Base-by-base conservation (phyloP, 2,113 vertebrate genomes). In the Cricetomys ansorgei region DNA sequence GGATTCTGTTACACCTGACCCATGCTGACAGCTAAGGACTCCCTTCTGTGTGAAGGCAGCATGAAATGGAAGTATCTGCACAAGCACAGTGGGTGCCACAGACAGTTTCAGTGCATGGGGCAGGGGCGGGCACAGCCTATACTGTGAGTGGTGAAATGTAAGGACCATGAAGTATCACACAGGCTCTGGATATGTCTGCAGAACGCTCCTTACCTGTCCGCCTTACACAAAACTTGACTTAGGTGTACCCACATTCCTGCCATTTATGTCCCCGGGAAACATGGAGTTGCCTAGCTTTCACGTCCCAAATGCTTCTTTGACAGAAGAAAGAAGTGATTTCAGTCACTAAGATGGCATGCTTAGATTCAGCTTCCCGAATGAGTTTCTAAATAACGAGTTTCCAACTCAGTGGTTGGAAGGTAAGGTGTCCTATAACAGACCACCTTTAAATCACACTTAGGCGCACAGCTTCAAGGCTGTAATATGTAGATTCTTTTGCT, bases 321-420 rank as follows among this genome's bases (percentile, higher is more conserved):
- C 15, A 69, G 72, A 91, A 95, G 40, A 57, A 62, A 57, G 11
- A 92, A 77, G 5, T 79, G 65, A 15, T 69, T 53, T 90, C 64
- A 97, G 43, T n/a, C 65, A 77, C 50, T 7, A 86, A 90, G 80
- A 80, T 53, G 43, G n/a, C 1, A 7, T 8, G 55, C 31, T 85
- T 77, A 31, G 34, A 25, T 59, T 72, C 43, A 81, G 29, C 7
- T 76, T 91, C 83, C 76, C 75, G 29, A 0, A 48, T 31, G 27
- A 34, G 3, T 91, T 94, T 95, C 72, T 95, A 77, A 96, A 77
- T 94, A 75, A 45, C 37, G 50, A 48, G 17, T 88, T 87, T 70
- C 50, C 48, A 80, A 50, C n/a, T 92, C 62, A 17, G 4, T 43
- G 31, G 93, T 80, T 77, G 81, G 69, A 48, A 92, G 57, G 80